Evolutionary conservation across 2,888 invertebrate species (phyloP), one percentile per base, ranked within the genome.

Genomic region (Agonum fuliginosum): DNA sequence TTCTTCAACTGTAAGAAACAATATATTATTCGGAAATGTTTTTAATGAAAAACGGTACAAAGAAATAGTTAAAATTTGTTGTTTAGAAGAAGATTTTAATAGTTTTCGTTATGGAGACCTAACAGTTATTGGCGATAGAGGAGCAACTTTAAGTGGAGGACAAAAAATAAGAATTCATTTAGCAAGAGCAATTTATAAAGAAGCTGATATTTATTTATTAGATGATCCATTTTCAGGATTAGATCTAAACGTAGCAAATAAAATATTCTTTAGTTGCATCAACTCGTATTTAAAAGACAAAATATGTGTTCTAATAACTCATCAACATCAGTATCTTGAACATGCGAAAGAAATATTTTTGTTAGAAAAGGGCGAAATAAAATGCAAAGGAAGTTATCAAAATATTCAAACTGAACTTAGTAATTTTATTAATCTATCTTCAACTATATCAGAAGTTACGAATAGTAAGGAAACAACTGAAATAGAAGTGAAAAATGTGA

Each of bases 81-180:
- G 93, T 0, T 88, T 93, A 73, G 91, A 91, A 82, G 86, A 90
- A 73, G 95, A 95, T 85, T 91, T 95, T 82, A 86, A 88, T 4
- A 86, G 93, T 80, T 88, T 95, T 82, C 93, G 93, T 1, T 90
- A 92, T 81, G 94, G 94, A 0, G 95, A 95, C 85, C 90, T 91
- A 84, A 95, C 95, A 0, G 84, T 94, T 24, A 93, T 95, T 0
- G 97, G 95, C 0, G 95, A 96, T 83, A 89, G 93, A 79, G 95
- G 95, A 8, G 90, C 93, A 76, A 91, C 92, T 30, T 88, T 96
- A 22, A 94, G 94, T 82, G 95, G 95, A 0, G 95, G 95, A 0
- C 94, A 94, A 86, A 89, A 92, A 79, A 94, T 94, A 0, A 88
- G 94, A 75, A 88, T 91, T 41, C 90, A 90, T 82, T 84, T 91